A percentile compares a stretch with the other conserved stretches of the same genome.
Evolutionary conservation across 2,888 invertebrate species (phyloP).

Genomic region (Bombylius major): DNA sequence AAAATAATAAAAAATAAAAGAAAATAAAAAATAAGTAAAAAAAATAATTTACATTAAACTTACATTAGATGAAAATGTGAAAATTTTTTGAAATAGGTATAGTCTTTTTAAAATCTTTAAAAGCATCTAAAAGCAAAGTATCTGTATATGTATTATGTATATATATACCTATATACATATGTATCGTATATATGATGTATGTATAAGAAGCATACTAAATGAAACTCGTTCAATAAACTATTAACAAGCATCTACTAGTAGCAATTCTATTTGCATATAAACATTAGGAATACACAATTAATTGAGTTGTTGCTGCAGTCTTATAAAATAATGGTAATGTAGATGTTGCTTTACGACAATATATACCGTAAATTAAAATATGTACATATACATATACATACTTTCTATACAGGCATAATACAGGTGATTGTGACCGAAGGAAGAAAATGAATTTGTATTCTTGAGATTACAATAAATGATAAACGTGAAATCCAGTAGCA

Average conservation of each 20-base stretch:
- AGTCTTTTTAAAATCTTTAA: background rate
- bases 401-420: no score
- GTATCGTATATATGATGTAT: background rate
- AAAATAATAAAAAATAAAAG: no score
- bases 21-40: no score
- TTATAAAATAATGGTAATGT: background rate
- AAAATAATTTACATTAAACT: no score
- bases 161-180: no score
- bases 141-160: background rate
- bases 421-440: no score
- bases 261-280: background rate
- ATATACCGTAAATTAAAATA: background rate
- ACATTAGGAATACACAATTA: background rate
- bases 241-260: no score
- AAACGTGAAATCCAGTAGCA: no score
- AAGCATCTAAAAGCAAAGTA: background rate
- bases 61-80: background rate
- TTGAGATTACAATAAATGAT: no score
- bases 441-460: no score
- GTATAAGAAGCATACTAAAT: background rate
- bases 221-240: no score
- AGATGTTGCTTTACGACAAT: background rate
- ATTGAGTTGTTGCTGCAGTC: background rate
- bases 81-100: background rate
- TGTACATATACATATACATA: no score